phyloP scores from a whole-genome alignment of 2,888 invertebrate species.

The Phaonia tiefii region DNA sequence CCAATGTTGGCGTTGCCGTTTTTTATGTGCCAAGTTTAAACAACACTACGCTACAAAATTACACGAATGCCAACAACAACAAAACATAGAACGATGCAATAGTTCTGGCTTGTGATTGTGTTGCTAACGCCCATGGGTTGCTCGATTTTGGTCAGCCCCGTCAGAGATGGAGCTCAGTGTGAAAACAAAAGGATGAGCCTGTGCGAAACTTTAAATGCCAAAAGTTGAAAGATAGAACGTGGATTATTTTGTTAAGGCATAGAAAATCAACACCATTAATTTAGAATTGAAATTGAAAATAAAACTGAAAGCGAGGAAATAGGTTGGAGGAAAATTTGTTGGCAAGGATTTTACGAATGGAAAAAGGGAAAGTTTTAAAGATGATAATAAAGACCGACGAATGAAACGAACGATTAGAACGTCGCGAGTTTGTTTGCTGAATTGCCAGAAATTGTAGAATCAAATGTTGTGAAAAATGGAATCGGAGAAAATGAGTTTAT shows the following conservation, averaged over 20 bases:
- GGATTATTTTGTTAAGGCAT: not conserved
- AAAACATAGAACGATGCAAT: too few species aligned
- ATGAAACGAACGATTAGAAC: too few species aligned
- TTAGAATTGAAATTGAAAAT: conserved; percentile 17
- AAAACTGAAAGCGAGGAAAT: conserved; percentile 1
- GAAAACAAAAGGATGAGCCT: conserved; percentile 3
- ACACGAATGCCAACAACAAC: not conserved
- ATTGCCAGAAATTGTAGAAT: too few species aligned
- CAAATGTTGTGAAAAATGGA: too few species aligned
- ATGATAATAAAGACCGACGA: too few species aligned
- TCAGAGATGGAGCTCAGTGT: not conserved
- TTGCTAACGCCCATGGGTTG: not conserved
- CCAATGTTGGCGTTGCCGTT: not conserved
- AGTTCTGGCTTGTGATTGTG: not conserved
- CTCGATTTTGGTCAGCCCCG: not conserved
- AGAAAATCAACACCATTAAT: conserved; percentile 25
- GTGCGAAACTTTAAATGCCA: conserved; percentile 39
- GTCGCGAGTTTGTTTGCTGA: too few species aligned
- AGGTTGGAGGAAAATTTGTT: too few species aligned
- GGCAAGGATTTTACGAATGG: too few species aligned
- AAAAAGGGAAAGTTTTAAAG: too few species aligned
- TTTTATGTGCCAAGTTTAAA: conserved; percentile 30
- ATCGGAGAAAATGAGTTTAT: too few species aligned
- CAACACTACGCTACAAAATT: conserved; percentile 13
- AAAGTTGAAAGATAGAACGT: not conserved